These are phyloP conservation scores for Gobionotothen gibberifrons DNA, from an alignment of 2,797 vertebrate species.

Conservation along the genomic window DNA sequence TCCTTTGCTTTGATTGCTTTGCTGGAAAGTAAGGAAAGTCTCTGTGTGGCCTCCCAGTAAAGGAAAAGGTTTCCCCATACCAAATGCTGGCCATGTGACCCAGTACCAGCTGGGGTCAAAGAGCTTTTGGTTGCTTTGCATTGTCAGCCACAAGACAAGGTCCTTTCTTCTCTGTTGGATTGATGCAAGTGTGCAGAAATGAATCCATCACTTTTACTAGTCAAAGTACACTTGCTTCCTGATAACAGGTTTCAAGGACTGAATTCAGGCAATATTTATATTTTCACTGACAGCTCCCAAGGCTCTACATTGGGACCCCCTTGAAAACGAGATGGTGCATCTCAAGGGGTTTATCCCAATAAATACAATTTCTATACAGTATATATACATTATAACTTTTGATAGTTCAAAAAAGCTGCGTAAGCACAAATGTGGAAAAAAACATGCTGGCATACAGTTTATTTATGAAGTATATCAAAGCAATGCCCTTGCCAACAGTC, in stretches of 20 bases:
- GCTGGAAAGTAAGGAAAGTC: slow-evolving; percentile 28
- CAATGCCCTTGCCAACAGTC: not conserved
- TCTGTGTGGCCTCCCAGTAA: slow-evolving; percentile 31
- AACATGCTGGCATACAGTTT: not conserved
- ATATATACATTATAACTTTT: slow-evolving; percentile 15
- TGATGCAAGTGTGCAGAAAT: slow-evolving; percentile 43
- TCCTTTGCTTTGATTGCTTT: slow-evolving; percentile 24
- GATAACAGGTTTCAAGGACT: slow-evolving; percentile 46
- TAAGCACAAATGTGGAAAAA: slow-evolving; percentile 23
- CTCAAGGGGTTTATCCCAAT: no score
- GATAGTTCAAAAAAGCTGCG: slow-evolving; percentile 35
- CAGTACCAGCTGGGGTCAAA: slow-evolving; percentile 71
- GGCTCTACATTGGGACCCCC: not conserved
- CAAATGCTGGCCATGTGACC: slow-evolving; percentile 55
- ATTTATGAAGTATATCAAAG: slow-evolving; percentile 3
- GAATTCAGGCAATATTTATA: slow-evolving; percentile 25
- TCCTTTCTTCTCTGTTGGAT: slow-evolving; percentile 51
- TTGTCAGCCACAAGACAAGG: slow-evolving; percentile 53
- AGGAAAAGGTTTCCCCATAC: slow-evolving; percentile 25
- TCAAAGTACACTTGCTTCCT: slow-evolving; percentile 34
- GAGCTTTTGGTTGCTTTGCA: slow-evolving; percentile 50
- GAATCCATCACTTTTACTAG: slow-evolving; percentile 37
- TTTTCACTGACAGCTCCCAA: slow-evolving; percentile 39
- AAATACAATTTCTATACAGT: no score
- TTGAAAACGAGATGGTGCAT: no score